Base-by-base conservation (phyloP, 2,113 vertebrate species). In the Pomatorhinus ruficollis region DNA sequence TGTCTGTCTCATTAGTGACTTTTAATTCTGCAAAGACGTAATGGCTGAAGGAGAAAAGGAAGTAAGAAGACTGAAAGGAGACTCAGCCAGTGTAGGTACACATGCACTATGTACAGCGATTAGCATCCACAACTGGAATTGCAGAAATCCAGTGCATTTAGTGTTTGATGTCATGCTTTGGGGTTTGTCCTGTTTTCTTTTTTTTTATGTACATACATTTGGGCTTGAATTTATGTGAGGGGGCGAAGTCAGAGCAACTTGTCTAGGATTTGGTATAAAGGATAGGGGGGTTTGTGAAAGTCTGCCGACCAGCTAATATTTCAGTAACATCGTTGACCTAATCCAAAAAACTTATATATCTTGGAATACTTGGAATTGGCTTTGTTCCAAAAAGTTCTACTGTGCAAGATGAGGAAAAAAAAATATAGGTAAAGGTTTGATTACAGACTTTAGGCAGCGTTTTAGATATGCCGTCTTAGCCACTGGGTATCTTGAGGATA, bases 21-120 rank as follows among this genome's bases (percentile, higher is more conserved):
- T 87, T 79, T 52, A 37, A 33, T 65, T 83, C 25, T 54, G 11
- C 68, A 40, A 74, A n/a, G 31, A 33, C 54, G 9, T 30, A 68
- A 37, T 11, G 40, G 24, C 33, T 91, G 23, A 94, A 83, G 30
- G 30, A 89, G 47, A 84, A 78, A 78, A 78, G 15, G 11, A 83
- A 87, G 35, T 9, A 27, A 44, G n/a, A 79, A 19, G 72, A 70
- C 25, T 49, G 39, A 22, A 39, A 70, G 7, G 19, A 15, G 5
- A 2, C 33, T 53, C 2, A 4, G 53, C 24, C 21, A 53, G 19
- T 74, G 15, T 8, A 37, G 23, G 27, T 57, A 17, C 31, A 42
- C 16, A 1, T 23, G 12, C 31, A 23, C 22, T 65, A 5, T 10
- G 1, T 40, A 6, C 4, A 20, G 12, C 17, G 37, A 11, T 18